Evolutionary conservation across 64 coral and sea anemone genomes (phyloP).

Genomic region (Actinia equina): DNA sequence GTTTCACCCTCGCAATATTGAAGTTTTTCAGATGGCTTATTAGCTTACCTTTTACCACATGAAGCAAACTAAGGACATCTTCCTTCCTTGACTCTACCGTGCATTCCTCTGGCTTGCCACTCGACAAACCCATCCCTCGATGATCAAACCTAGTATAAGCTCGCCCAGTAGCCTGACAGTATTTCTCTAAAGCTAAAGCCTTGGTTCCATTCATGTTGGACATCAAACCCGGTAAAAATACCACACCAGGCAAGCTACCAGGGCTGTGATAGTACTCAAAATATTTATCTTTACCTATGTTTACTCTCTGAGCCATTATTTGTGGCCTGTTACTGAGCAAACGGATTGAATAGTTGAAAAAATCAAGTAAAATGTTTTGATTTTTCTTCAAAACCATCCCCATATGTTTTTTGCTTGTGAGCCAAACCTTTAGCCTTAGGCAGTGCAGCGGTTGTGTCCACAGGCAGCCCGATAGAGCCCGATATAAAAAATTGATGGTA

Average conservation of each 20-base stretch:
- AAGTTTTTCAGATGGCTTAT: no score
- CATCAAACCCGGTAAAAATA: constrained; percentile 87
- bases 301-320: constrained; percentile 33
- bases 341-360: not conserved
- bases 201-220: constrained; percentile 83
- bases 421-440: no score
- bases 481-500: no score
- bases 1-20: no score
- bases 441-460: not conserved
- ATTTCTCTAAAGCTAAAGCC: constrained; percentile 57
- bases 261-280: constrained; percentile 55
- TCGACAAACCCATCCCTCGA: constrained; percentile 67
- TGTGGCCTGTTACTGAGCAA: not conserved
- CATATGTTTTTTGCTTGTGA: not conserved
- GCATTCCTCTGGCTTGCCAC: constrained; percentile 68
- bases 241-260: constrained; percentile 61
- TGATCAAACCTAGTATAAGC: constrained; percentile 78
- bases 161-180: constrained; percentile 54
- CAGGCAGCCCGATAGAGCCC: constrained; percentile 8
- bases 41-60: constrained; percentile 45
- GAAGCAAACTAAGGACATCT: constrained; percentile 59
- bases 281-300: constrained; percentile 23
- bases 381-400: not conserved
- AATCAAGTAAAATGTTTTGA: not conserved
- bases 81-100: constrained; percentile 72